Base-by-base conservation (phyloP, 2,888 invertebrate species). In the Melolontha melolontha region DNA sequence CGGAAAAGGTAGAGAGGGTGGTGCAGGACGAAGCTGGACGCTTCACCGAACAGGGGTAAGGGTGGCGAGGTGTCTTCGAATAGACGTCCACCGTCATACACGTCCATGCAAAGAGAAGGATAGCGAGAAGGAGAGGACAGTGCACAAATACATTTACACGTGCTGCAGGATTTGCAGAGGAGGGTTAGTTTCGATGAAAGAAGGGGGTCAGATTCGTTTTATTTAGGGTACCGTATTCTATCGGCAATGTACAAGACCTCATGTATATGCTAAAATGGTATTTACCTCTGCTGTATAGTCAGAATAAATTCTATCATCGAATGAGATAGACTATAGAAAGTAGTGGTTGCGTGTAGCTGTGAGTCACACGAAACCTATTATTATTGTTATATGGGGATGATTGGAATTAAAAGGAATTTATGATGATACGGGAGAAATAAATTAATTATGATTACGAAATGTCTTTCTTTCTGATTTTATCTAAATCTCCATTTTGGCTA, bases 201-300 rank as follows among this genome's bases (percentile, higher is more conserved):
- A 62, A 47, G 59, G 59, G 59, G 59, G 59, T 57, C 57, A 57
- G 42, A 42, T 57, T 57, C 42, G 57, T 16, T 57, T 41, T 44
- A 34, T 34, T 34, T 34, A 34, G 34, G 34, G 34, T 34, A 34
- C 34, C 10, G 22, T 47, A 14, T 34, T 47, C 44, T 47, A 29
- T 62, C 34, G 40, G 40, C 40, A 54, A 54, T 40, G 54, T 39
- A 40, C 65, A 47, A 50, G 66, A 70, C 8, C 65, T 67, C 70
- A 71, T 73, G 73, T 72, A 73, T 72, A 73, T 73, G 73, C 73
- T 72, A 73, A 73, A 62, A 62, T 34, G 47, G 59, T 62, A 62
- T 47, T 62, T 62, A 62, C 59, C 59, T 62, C 59, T 17, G 34
- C 59, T n/a, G 44, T 42, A 27, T 27, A 42, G 42, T 42, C 57